Base-by-base conservation (phyloP, 2,113 vertebrate genomes). In the Syngnathoides biaculeatus region DNA sequence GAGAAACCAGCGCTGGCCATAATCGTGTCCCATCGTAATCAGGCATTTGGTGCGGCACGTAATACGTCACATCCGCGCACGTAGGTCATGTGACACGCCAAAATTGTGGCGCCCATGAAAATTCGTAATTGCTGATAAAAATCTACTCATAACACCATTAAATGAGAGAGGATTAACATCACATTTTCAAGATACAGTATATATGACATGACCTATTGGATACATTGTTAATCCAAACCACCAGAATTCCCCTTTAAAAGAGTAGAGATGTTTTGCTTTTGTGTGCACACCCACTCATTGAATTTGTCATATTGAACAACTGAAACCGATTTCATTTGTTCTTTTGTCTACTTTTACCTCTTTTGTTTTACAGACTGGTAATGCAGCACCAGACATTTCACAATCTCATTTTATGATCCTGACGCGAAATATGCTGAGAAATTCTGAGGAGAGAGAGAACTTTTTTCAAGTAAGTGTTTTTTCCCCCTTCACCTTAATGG, bases 381-480 rank as follows among this genome's bases (percentile, higher is more conserved):
- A 78, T 58, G 55, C 72, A 55, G 85, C 83, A 17, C 72, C 71
- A 8, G 76, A 81, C 2, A 65, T n/a, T 9, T 76, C 87, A 0
- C 79, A 89, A 27, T 85, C 83, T 5, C 86, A 88, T 55, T 91
- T 91, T 57, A 73, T 86, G 80, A 73, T 74, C 30, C 85, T 91
- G 0, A 78, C 90, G 22, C 77, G 81, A 62, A 89, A 82, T 40
- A 68, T 91, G 30, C 72, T 91, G 56, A 77, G 81, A 71, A 79
- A 89, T 80, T 84, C 89, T 0, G 79, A 77, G 5, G 81, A 90
- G 67, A 89, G 86, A 67, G 78, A 30, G 35, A 88, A 74, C 71
- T 91, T 90, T 66, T 91, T 89, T 77, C 81, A 84, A 73, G 90
- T 89, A 55, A 57, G 64, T 68, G 59, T 42, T 38, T 17, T 1